A percentile compares a stretch with the other conserved stretches of the same genome.
Conservation (phyloP, 2,888 invertebrate genomes). For the Diachrysia chrysitis region DNA sequence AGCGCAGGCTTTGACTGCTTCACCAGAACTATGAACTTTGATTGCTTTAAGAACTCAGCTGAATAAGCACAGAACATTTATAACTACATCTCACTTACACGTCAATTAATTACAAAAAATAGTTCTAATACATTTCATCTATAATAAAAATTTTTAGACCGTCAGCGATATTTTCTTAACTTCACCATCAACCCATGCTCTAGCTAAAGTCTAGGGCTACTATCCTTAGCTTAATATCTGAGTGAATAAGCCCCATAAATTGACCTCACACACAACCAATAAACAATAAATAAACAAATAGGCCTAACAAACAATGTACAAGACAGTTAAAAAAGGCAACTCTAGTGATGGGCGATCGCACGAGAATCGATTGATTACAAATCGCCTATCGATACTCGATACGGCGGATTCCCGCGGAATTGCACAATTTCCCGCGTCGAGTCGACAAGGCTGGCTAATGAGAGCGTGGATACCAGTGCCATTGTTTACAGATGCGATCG, state of each 20-base stretch:
- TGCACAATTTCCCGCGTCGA: slow-evolving; percentile 80
- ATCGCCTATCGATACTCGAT: slow-evolving; percentile 78
- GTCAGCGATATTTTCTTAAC: no score
- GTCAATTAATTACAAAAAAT: no score
- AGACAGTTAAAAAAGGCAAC: slow-evolving; percentile 56
- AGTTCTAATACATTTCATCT: no score
- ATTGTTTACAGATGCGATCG: slow-evolving; percentile 87
- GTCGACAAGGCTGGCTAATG: slow-evolving; percentile 85
- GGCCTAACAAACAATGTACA: slow-evolving; percentile 17
- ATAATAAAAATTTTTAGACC: no score
- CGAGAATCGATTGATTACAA: slow-evolving; percentile 77
- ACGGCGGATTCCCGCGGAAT: slow-evolving; percentile 79
- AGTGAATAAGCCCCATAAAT: neutral
- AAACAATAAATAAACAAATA: neutral
- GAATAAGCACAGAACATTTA: no score
- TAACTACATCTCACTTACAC: no score
- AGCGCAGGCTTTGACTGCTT: no score
- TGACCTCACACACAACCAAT: neutral
- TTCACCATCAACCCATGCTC: neutral
- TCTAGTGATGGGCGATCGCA: slow-evolving; percentile 56
- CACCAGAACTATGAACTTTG: no score
- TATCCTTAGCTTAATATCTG: neutral
- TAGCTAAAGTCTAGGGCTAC: neutral
- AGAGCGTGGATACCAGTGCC: slow-evolving; percentile 84
- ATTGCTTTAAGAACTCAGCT: no score